These are phyloP conservation scores for Ormyrus nitidulus DNA, from an alignment of 2,888 invertebrate species.

Conservation along the genomic window DNA sequence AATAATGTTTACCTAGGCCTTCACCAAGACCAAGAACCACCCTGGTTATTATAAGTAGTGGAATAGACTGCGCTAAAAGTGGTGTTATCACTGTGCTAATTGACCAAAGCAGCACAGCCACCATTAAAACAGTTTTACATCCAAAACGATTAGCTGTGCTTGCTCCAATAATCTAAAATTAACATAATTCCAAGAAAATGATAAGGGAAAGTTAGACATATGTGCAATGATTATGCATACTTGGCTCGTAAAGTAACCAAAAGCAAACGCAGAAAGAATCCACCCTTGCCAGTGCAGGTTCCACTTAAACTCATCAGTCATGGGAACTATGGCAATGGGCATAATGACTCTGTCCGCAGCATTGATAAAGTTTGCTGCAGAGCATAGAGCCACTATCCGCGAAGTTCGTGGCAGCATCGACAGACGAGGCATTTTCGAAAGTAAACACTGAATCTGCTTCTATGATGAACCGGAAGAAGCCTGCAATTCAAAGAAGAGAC, in stretches of 20 bases:
- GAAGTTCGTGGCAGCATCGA: slow-evolving; percentile 78
- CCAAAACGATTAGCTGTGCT: slow-evolving; percentile 83
- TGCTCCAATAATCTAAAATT: slow-evolving; percentile 79
- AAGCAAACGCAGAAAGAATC: slow-evolving; percentile 86
- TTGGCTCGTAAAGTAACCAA: slow-evolving; percentile 87
- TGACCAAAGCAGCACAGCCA: slow-evolving; percentile 85
- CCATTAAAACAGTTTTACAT: slow-evolving; percentile 82
- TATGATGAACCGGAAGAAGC: slow-evolving; percentile 3
- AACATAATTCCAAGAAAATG: background rate
- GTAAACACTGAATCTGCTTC: slow-evolving; percentile 7
- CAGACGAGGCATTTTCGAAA: slow-evolving; percentile 75
- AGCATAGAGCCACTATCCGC: slow-evolving; percentile 82
- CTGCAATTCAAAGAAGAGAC: slow-evolving; percentile 6
- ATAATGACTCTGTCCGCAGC: slow-evolving; percentile 86
- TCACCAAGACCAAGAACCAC: slow-evolving; percentile 85
- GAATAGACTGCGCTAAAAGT: slow-evolving; percentile 81
- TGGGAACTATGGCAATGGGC: slow-evolving; percentile 86
- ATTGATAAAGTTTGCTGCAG: slow-evolving; percentile 86
- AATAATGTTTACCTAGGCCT: slow-evolving; percentile 79
- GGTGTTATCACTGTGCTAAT: slow-evolving; percentile 84
- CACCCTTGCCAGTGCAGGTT: slow-evolving; percentile 84
- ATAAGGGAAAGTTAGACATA: background rate
- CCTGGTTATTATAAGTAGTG: slow-evolving; percentile 80
- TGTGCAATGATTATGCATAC: slow-evolving; percentile 69
- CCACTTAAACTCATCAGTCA: slow-evolving; percentile 85